A percentile compares a stretch with the other conserved stretches of the same genome.
These are phyloP conservation scores for Xyrichtys novacula DNA, from an alignment of 2,797 vertebrate genomes.

Conservation along the genomic window DNA sequence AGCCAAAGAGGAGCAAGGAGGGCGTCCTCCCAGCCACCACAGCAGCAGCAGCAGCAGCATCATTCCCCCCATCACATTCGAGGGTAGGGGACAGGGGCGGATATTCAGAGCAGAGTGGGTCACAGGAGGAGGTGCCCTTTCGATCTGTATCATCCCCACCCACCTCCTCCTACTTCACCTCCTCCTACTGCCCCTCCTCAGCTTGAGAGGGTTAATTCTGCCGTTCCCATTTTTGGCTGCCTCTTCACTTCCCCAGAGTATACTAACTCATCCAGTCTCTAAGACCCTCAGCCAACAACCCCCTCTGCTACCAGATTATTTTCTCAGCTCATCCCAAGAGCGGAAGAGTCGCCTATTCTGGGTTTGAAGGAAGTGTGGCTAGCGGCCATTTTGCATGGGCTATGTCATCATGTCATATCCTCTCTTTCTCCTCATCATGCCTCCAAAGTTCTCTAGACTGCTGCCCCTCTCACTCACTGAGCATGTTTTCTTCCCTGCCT, in stretches of 20 bases:
- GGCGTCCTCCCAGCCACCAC: slow-evolving; percentile 86
- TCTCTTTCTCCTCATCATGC: slow-evolving; percentile 62
- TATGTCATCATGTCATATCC: slow-evolving; percentile 69
- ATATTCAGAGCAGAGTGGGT: slow-evolving; percentile 87
- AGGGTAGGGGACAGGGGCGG: slow-evolving; percentile 95
- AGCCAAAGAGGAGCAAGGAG: slow-evolving; percentile 91
- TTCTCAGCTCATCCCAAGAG: slow-evolving; percentile 50
- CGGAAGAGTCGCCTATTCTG: slow-evolving; percentile 76
- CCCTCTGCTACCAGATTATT: slow-evolving; percentile 57
- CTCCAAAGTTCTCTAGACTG: slow-evolving; percentile 44
- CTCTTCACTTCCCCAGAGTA: slow-evolving; percentile 86
- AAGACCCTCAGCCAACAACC: slow-evolving; percentile 67
- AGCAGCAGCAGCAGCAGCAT: slow-evolving; percentile 84
- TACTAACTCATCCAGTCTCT: slow-evolving; percentile 85
- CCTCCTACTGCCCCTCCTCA: slow-evolving; percentile 77
- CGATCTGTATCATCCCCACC: slow-evolving; percentile 58
- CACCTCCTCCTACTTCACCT: slow-evolving; percentile 46
- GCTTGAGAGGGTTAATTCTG: slow-evolving; percentile 56
- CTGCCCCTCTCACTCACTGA: slow-evolving; percentile 79
- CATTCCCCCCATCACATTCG: slow-evolving; percentile 94
- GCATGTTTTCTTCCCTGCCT: slow-evolving; percentile 65
- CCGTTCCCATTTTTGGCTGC: slow-evolving; percentile 80
- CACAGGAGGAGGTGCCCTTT: slow-evolving; percentile 85
- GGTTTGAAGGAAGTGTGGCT: slow-evolving; percentile 75
- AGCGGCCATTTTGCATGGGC: slow-evolving; percentile 83